Evolutionary conservation across 2,113 vertebrate genomes (phyloP).

Genomic region (Budorcas taxicolor): DNA sequence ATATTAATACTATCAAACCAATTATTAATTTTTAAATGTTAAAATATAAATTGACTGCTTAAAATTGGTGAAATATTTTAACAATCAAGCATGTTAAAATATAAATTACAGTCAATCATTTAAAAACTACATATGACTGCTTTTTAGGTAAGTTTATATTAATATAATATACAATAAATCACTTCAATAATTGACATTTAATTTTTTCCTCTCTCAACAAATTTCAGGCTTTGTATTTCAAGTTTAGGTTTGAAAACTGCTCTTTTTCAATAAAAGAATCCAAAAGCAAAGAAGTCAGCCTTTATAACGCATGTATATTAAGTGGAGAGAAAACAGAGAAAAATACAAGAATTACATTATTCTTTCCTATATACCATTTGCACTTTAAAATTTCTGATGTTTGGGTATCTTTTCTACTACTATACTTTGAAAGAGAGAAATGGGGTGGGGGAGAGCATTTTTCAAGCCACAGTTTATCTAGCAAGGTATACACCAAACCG

Average conservation of each 20-base stretch:
- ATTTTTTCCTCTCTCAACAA: constrained; percentile 26
- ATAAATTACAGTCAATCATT: constrained; percentile 34
- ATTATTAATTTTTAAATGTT: constrained; percentile 30
- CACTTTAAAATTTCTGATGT: constrained; percentile 47
- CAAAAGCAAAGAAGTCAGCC: constrained; percentile 67
- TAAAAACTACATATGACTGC: background rate
- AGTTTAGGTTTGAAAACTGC: constrained; percentile 65
- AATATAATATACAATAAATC: constrained; percentile 74
- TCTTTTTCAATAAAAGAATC: constrained; percentile 69
- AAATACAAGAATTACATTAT: constrained; percentile 44
- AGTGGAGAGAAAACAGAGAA: constrained; percentile 44
- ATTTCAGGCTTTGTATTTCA: constrained; percentile 67
- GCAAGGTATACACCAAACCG: constrained; percentile 66
- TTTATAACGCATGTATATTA: constrained; percentile 64
- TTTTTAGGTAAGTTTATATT: constrained; percentile 23
- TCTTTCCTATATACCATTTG: constrained; percentile 29
- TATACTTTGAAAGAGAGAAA: constrained; percentile 11
- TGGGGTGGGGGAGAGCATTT: constrained; percentile 53
- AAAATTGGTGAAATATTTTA: constrained; percentile 41
- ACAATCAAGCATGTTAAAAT: constrained; percentile 3
- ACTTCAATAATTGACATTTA: constrained; percentile 59
- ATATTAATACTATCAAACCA: constrained; percentile 16
- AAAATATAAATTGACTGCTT: background rate
- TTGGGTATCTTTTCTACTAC: constrained; percentile 32
- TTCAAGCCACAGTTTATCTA: constrained; percentile 74